A percentile compares a stretch with the other conserved stretches of the same genome.
Evolutionary conservation across 2,888 invertebrate genomes (phyloP).

Genomic region (Tenthredo notha): DNA sequence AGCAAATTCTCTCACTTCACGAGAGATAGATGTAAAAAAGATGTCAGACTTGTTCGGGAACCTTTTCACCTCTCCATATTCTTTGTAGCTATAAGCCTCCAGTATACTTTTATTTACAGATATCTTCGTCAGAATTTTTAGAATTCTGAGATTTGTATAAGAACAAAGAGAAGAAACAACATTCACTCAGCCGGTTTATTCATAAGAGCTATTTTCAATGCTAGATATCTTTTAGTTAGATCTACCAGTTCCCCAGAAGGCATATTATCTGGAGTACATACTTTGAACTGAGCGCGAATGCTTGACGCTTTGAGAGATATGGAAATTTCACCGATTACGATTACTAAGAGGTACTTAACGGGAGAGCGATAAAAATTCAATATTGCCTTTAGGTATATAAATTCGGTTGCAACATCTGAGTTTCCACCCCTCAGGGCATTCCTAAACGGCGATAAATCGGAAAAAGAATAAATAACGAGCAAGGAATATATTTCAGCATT

Average conservation of each 20-base stretch:
- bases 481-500: background rate
- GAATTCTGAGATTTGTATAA: background rate
- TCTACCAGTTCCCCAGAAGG: background rate
- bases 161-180: background rate
- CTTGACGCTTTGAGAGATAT: constrained; percentile 40
- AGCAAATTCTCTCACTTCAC: constrained; percentile 29
- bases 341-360: constrained; percentile 33
- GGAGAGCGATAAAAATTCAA: constrained; percentile 47
- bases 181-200: constrained; percentile 20
- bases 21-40: background rate
- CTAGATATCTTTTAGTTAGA: constrained; percentile 33
- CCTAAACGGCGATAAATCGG: constrained; percentile 22
- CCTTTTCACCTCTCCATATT: constrained; percentile 15
- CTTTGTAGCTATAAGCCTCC: background rate
- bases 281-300: constrained; percentile 2
- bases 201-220: background rate
- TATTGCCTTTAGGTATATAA: constrained; percentile 10
- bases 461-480: constrained; percentile 16
- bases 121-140: background rate
- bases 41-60: background rate
- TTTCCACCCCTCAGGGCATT: background rate
- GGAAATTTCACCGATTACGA: constrained; percentile 48
- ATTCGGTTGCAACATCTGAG: background rate
- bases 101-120: background rate
- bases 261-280: constrained; percentile 12